Evolutionary conservation across 2,888 invertebrate genomes (phyloP), one percentile per base, ranked within the genome.

Genomic region (Folsomia candida): DNA sequence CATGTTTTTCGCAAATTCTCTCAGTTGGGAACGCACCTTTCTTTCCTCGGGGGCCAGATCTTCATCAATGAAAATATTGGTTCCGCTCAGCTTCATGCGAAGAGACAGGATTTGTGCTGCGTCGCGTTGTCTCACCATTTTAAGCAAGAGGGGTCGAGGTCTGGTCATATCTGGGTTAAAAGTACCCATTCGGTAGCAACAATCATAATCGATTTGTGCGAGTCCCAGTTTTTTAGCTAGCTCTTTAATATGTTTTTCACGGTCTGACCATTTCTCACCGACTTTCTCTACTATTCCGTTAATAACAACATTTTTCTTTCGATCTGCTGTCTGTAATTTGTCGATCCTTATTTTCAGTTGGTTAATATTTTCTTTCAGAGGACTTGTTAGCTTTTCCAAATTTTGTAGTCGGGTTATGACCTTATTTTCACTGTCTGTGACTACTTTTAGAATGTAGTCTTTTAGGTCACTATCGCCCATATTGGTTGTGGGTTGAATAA

Each of bases 21-120:
- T 37, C 1, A 70, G 59, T 11, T 20, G 1, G 0, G 29, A 60
- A 11, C 54, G n/a, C 2, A 26, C 20, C 28, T 51, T 29, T 24
- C 65, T 54, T 11, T 69, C 65, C 18, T 65, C 69, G 2, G n/a
- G 1, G 2, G 3, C 47, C 22, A 69, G 47, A 28, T 70, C 70
- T 14, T 70, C 54, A 28, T 70, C 67, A n/a, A 70, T 4, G 66
- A 54, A 70, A 26, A 66, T 66, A 11, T 67, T 67, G 25, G 2
- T 2, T 11, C 18, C 47, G 9, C 47, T 47, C 47, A 47, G 18
- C 18, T 47, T 47, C 9, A 47, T 11, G 18, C 47, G 9, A 18
- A 18, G 9, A 11, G 47, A 9, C 47, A 47, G 18, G 9, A 47
- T 47, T 18, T 9, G 47, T 9, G 18, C 18, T 26, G 22, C 26